phyloP scores from a whole-genome alignment of 2,113 vertebrate species.

The Rhabdornis inornatus region DNA sequence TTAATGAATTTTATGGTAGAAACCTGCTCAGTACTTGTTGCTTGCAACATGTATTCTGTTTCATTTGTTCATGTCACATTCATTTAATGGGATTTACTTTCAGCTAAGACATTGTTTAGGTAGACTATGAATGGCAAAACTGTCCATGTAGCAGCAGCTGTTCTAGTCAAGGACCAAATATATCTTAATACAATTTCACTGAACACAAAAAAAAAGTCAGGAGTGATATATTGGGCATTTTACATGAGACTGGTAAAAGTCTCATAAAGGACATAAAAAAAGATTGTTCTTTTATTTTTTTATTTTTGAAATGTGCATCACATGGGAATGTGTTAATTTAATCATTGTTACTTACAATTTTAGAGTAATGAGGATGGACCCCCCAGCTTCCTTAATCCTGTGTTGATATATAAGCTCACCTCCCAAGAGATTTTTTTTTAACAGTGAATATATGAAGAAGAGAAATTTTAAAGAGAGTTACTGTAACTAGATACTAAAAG shows the following conservation, averaged over 20 bases:
- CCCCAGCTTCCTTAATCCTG: rapidly evolving
- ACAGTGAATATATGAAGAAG: neutral
- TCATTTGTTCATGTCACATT: neutral
- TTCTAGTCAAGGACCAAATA: neutral
- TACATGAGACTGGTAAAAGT: neutral
- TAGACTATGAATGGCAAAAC: neutral
- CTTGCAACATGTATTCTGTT: neutral
- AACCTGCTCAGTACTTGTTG: neutral
- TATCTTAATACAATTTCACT: neutral
- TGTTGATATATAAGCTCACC: neutral
- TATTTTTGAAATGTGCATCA: neutral
- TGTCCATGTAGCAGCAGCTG: neutral
- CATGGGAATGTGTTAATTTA: neutral
- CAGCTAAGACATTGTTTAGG: neutral
- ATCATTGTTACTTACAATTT: neutral
- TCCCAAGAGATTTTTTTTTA: neutral
- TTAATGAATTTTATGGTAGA: neutral
- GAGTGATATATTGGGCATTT: neutral
- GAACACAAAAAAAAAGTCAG: neutral
- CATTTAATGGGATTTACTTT: neutral
- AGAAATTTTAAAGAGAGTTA: neutral
- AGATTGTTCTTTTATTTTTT: rapidly evolving
- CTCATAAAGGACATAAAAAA: neutral
- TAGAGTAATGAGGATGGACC: neutral
- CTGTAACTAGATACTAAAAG: neutral